phyloP scores from a whole-genome alignment of 92 coral and sea anemone genomes.

The Blastomussa wellsi region DNA sequence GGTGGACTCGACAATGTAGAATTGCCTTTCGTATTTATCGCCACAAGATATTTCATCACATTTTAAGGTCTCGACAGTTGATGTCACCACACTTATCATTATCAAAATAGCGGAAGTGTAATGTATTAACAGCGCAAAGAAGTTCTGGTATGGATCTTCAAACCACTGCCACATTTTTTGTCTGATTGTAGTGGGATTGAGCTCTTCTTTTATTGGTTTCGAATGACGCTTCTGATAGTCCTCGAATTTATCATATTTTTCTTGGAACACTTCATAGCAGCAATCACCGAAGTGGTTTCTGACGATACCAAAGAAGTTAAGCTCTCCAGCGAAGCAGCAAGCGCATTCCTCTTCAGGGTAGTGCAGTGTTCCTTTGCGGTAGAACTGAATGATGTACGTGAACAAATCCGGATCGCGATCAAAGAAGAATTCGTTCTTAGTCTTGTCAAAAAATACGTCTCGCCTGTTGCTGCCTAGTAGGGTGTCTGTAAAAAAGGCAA shows the following conservation, averaged over 20 bases:
- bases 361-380: constrained; percentile 92
- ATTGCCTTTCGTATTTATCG: constrained; percentile 52
- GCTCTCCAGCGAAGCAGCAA: constrained; percentile 89
- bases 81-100: constrained; percentile 76
- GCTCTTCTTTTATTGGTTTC: constrained; percentile 41
- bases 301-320: constrained; percentile 84
- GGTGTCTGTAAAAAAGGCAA: constrained; percentile 87
- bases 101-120: constrained; percentile 81
- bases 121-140: constrained; percentile 79
- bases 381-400: constrained; percentile 85
- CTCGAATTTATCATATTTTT: constrained; percentile 64
- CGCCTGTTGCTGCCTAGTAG: constrained; percentile 84
- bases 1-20: constrained; percentile 72
- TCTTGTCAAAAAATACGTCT: constrained; percentile 74
- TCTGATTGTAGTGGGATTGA: constrained; percentile 52
- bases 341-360: constrained; percentile 98
- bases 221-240: constrained; percentile 65
- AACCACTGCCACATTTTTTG: constrained; percentile 88
- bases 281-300: constrained; percentile 65
- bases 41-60: constrained; percentile 82
- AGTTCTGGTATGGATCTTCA: constrained; percentile 86
- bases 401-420: constrained; percentile 98
- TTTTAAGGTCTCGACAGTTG: constrained; percentile 87
- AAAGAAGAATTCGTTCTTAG: constrained; percentile 83
- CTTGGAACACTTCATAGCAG: constrained; percentile 78